Percentiles rank a stretch among this genome's conserved stretches.
Conservation (phyloP, 2,113 vertebrate genomes). For the Myiozetetes cayanensis region DNA sequence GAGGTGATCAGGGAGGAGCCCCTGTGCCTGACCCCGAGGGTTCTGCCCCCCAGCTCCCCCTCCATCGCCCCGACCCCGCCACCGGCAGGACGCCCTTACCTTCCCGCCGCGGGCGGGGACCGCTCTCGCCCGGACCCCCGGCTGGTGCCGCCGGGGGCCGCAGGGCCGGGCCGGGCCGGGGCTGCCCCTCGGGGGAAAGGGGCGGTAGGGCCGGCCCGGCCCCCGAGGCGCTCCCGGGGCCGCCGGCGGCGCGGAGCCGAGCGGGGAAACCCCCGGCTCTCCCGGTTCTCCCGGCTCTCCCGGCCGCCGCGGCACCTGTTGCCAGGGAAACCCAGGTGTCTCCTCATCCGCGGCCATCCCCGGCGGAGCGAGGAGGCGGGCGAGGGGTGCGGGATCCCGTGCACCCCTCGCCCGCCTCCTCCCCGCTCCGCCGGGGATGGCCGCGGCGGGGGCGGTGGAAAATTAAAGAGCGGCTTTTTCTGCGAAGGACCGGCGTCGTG, state of each 20-base stretch:
- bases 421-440: too few relatives aligned
- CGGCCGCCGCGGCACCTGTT: conserved; percentile 46
- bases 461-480: neutral
- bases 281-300: neutral
- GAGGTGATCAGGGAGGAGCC: neutral
- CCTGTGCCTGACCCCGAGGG: neutral
- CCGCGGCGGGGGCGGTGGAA: neutral
- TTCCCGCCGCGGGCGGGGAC: neutral
- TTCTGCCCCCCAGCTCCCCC: neutral
- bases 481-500: fast-evolving
- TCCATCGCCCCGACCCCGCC: neutral
- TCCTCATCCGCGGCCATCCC: conserved; percentile 41
- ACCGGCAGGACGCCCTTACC: neutral
- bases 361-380: neutral
- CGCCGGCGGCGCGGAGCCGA: neutral
- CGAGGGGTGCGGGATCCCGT: neutral
- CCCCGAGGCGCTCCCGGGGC: neutral
- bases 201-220: neutral
- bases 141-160: neutral
- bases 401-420: too few relatives aligned
- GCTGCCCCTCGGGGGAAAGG: neutral
- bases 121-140: neutral
- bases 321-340: conserved; percentile 66
- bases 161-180: neutral
- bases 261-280: conserved; percentile 14